A percentile compares a stretch with the other conserved stretches of the same genome.
phyloP scores from a whole-genome alignment of 2,797 vertebrate genomes.

The Leontocebus nigricollis region DNA sequence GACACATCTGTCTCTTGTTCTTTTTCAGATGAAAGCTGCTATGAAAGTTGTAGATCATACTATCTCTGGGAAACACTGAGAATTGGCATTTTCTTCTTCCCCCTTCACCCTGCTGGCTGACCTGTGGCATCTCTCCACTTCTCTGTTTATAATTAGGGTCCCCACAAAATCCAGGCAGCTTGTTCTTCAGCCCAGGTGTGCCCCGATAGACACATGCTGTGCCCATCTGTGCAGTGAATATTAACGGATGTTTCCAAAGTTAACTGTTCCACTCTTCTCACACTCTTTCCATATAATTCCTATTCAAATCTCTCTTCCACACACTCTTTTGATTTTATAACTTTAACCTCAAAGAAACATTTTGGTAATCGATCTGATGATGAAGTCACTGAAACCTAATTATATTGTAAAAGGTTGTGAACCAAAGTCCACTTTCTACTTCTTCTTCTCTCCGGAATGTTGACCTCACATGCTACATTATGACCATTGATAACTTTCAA shows the following conservation, averaged over 20 bases:
- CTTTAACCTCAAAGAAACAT: neutral
- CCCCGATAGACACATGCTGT: neutral
- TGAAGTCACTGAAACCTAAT: neutral
- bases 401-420: neutral
- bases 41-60: slow-evolving; percentile 35
- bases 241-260: neutral
- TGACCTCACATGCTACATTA: neutral
- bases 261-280: neutral
- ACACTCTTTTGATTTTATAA: neutral
- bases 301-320: neutral
- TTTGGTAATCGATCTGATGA: neutral
- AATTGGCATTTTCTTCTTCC: slow-evolving; percentile 48
- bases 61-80: slow-evolving; percentile 56
- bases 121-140: slow-evolving; percentile 10
- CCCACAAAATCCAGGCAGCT: neutral
- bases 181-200: slow-evolving; percentile 32
- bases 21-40: slow-evolving; percentile 63
- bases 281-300: neutral
- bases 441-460: neutral
- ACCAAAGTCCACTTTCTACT: neutral
- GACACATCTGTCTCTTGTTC: slow-evolving; percentile 44
- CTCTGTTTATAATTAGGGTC: slow-evolving; percentile 67
- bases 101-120: slow-evolving; percentile 7
- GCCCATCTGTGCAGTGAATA: slow-evolving; percentile 42
- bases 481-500: neutral